Evolutionary conservation across 2,797 vertebrate species (phyloP), one percentile per base, ranked within the genome.

Genomic region (Argentina silus): DNA sequence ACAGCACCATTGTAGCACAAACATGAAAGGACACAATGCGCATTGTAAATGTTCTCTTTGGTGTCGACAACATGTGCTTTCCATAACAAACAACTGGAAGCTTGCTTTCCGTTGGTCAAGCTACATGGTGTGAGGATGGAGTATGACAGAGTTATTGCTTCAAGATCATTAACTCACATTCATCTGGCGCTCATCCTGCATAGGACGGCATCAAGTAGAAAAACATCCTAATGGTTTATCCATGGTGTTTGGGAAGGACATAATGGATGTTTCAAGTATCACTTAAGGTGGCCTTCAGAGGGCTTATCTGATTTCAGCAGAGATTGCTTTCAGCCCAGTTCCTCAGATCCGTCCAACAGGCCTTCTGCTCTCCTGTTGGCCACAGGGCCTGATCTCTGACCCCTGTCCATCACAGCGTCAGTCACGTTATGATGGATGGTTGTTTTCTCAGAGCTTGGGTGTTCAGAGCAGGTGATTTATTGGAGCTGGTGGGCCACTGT

Each of bases 401-500:
- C 84, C 83, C 77, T 70, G 65, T 81, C 82, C 78, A 69, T 81
- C 81, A 80, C 81, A 81, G 81, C 81, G 63, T 56, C 69, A 66
- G 23, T 51, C 0, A 3, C 27, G 15, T 77, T 71, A 70, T 75
- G 78, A 85, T 73, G 50, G 78, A 83, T 27, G 47, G 70, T 59
- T 80, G 75, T 73, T 81, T 89, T 42, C 63, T 79, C 61, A 48
- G 70, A 75, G 59, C 65, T 10, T 12, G 15, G n/a, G 12, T 69
- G 60, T 65, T 69, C 48, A 42, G 42, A 70, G 64, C 45, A 72
- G 61, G 62, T 78, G 72, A 79, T 84, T 85, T 78, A 75, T 78
- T 67, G 8, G 12, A 71, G 47, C 70, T 27, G 47, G 7, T 60
- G 67, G 63, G 64, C 75, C 11, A 19, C 21, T 12, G 19, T 65